Evolutionary conservation across 2,888 invertebrate species (phyloP).

Genomic region (Eristalinus aeneus): DNA sequence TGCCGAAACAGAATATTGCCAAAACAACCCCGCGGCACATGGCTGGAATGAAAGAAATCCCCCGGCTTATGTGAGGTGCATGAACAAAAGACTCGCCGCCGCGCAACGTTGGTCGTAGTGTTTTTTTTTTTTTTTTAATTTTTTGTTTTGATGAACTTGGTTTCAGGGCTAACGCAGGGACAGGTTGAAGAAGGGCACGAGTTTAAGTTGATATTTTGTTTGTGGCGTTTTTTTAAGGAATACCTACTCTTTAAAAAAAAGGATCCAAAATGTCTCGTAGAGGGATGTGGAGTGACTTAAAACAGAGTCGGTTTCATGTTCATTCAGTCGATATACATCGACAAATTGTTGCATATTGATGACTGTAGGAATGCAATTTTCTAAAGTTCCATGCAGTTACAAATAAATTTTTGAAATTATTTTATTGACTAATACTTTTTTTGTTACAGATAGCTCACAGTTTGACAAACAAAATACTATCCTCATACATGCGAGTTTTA

Average conservation of each 20-base stretch:
- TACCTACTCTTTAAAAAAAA: neutral
- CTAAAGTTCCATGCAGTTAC: too few relatives aligned
- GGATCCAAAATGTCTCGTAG: neutral
- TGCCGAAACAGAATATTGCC: conserved; percentile 47
- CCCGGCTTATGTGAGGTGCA: conserved; percentile 19
- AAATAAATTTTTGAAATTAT: too few relatives aligned
- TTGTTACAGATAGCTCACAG: too few relatives aligned
- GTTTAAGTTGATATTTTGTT: neutral
- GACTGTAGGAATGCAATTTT: too few relatives aligned
- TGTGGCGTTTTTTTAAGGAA: neutral
- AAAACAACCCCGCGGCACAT: conserved; percentile 56
- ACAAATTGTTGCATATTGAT: too few relatives aligned
- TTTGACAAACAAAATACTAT: too few relatives aligned
- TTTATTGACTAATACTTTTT: too few relatives aligned
- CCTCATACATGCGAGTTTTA: too few relatives aligned
- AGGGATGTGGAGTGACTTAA: neutral
- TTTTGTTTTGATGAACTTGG: neutral
- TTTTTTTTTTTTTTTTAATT: neutral
- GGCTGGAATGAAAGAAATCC: conserved; percentile 39
- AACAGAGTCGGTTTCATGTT: neutral
- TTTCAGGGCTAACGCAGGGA: neutral
- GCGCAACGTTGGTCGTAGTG: neutral
- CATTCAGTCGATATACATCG: too few relatives aligned
- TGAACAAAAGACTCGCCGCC: conserved; percentile 44
- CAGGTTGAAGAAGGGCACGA: conserved; percentile 7